Percentiles rank a stretch among this genome's conserved stretches.
These are phyloP conservation scores for Struthidea cinerea DNA, from an alignment of 2,113 vertebrate species.

Conservation along the genomic window DNA sequence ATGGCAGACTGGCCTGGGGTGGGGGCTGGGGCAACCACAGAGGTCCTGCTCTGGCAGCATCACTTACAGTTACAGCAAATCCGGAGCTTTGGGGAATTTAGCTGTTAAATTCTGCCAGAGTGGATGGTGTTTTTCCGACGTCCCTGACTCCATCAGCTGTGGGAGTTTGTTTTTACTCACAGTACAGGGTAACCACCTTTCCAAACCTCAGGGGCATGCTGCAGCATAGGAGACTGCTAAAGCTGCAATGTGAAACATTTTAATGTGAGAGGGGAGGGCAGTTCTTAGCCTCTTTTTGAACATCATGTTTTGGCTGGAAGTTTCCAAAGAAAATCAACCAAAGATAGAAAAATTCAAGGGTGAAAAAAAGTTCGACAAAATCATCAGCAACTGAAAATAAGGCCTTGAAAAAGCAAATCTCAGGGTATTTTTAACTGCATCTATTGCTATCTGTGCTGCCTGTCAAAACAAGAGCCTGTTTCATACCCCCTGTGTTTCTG, in stretches of 20 bases:
- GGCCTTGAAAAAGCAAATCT: not conserved
- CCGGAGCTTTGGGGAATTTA: not conserved
- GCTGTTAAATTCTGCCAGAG: not conserved
- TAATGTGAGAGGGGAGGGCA: accelerated
- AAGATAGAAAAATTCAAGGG: not conserved
- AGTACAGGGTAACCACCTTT: not conserved
- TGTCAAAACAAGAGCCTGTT: not conserved
- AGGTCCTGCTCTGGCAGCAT: not conserved
- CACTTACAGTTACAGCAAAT: not conserved
- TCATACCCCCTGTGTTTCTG: not conserved
- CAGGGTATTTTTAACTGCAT: not conserved
- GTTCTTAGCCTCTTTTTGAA: not conserved
- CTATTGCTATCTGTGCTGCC: not conserved
- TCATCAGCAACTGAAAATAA: not conserved
- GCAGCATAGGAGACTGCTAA: not conserved
- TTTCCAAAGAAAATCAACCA: not conserved
- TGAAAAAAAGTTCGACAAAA: not conserved
- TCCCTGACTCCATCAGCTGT: not conserved
- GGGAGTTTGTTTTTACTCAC: not conserved
- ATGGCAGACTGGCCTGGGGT: not conserved
- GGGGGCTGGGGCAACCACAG: not conserved
- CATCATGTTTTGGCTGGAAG: not conserved
- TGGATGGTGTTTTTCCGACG: not conserved
- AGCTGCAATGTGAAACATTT: not conserved
- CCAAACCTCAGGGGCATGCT: not conserved